Evolutionary conservation across 2,113 vertebrate genomes (phyloP), one percentile per base, ranked within the genome.

Genomic region (Garra rufa): DNA sequence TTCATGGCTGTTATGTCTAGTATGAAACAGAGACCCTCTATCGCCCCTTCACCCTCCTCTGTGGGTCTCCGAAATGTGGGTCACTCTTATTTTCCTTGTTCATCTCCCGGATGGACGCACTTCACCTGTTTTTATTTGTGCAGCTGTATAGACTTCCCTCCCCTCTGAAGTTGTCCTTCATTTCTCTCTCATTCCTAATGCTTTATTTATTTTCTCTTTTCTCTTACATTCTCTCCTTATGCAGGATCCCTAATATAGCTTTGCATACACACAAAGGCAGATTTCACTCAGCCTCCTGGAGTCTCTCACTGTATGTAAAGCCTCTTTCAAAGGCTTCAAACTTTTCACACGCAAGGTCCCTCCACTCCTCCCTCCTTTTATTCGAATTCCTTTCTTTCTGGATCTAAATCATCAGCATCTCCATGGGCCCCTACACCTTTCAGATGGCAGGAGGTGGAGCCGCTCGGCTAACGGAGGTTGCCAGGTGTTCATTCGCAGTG

Each of bases 131-230:
- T 85, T 91, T 83, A 81, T 89, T 69, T 83, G 69, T 88, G 63
- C 92, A 93, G 91, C 91, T 92, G 90, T 30, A 57, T 63, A 57
- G 55, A 89, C 87, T 84, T 92, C 89, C 90, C 88, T 65, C 83
- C 75, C 77, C 69, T 28, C 81, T 77, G 74, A 59, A 43, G 17
- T 46, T 69, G 61, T 80, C 83, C 71, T 10, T 75, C 50, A 44
- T 46, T 28, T 70, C n/a, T 83, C 41, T 13, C 26, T n/a, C 48
- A 67, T 34, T 21, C 63, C 57, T 15, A 70, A 67, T 26, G 41
- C 59, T 61, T 19, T 46, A 44, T 46, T 30, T 63, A 59, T 17
- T 38, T 74, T 83, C 85, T 82, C 76, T 76, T 82, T 38, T 76
- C 55, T 75, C 17, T 9, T 2, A 21, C 67, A 55, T n/a, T n/a